Conservation (phyloP, 1,140 invertebrate species). For the Geopemphigus sp. region DNA sequence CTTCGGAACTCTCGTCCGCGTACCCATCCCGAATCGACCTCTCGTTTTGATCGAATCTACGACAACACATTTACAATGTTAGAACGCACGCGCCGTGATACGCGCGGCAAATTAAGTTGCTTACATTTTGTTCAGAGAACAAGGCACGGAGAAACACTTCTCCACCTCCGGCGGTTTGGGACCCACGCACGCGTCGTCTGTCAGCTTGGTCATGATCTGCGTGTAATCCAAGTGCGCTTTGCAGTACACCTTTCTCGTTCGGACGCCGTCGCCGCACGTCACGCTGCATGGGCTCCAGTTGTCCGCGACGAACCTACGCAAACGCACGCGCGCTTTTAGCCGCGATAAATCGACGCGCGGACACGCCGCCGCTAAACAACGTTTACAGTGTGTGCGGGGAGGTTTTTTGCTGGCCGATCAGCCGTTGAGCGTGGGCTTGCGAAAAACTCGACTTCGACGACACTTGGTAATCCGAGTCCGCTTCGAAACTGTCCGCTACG, state of each 20-base stretch:
- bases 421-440: slow-evolving; percentile 63
- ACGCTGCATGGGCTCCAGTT: slow-evolving; percentile 87
- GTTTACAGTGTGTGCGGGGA: slow-evolving; percentile 31
- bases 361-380: background rate
- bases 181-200: slow-evolving; percentile 83
- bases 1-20: slow-evolving; percentile 56
- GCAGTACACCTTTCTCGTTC: slow-evolving; percentile 78
- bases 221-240: slow-evolving; percentile 93
- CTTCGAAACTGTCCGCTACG: slow-evolving; percentile 9
- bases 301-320: slow-evolving; percentile 67
- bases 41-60: slow-evolving; percentile 40
- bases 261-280: slow-evolving; percentile 82
- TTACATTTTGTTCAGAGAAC: slow-evolving; percentile 57
- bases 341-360: background rate
- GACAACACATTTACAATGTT: background rate
- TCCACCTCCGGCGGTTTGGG: slow-evolving; percentile 76
- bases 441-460: slow-evolving; percentile 40
- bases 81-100: background rate
- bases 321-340: background rate
- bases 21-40: slow-evolving; percentile 50
- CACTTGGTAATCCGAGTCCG: slow-evolving; percentile 32
- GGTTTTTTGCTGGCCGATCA: slow-evolving; percentile 61
- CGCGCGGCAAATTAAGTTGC: background rate
- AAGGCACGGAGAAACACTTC: slow-evolving; percentile 73
- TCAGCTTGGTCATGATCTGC: slow-evolving; percentile 77